phyloP scores from a whole-genome alignment of 2,113 vertebrate species.

The Peucedramus taeniatus region DNA sequence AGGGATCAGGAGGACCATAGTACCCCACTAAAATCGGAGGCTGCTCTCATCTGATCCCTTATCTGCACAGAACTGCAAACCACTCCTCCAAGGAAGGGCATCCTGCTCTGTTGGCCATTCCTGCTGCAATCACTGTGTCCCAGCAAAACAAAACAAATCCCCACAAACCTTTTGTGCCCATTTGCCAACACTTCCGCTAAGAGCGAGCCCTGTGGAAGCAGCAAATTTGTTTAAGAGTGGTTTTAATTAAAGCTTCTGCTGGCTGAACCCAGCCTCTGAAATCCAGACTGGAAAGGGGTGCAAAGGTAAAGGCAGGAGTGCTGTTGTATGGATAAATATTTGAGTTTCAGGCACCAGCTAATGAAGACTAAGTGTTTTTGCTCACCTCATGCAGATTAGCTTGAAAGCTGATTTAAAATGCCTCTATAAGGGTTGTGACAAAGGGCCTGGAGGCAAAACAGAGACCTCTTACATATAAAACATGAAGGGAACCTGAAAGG shows the following conservation, averaged over 20 bases:
- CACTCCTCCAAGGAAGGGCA: no score
- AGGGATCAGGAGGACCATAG: background rate
- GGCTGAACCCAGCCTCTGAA: background rate
- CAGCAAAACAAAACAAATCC: background rate
- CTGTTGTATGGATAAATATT: background rate
- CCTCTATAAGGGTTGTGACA: background rate
- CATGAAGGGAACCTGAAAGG: background rate
- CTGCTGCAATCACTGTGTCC: fast-evolving
- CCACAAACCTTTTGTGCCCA: fast-evolving
- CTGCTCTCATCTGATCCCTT: background rate
- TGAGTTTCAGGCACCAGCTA: background rate
- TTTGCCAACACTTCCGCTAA: fast-evolving
- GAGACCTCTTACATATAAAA: background rate
- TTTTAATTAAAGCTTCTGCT: background rate
- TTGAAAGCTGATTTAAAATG: background rate
- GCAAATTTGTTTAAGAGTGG: background rate
- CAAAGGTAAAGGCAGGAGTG: background rate
- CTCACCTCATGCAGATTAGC: background rate
- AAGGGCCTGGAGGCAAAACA: background rate
- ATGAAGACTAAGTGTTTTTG: background rate
- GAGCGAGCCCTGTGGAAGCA: background rate
- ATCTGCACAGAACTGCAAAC: background rate
- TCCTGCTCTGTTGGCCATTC: fast-evolving
- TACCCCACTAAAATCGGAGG: fast-evolving
- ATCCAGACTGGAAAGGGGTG: background rate